These are phyloP conservation scores for Gobiocypris rarus DNA, from an alignment of 2,113 vertebrate species.

Conservation along the genomic window DNA sequence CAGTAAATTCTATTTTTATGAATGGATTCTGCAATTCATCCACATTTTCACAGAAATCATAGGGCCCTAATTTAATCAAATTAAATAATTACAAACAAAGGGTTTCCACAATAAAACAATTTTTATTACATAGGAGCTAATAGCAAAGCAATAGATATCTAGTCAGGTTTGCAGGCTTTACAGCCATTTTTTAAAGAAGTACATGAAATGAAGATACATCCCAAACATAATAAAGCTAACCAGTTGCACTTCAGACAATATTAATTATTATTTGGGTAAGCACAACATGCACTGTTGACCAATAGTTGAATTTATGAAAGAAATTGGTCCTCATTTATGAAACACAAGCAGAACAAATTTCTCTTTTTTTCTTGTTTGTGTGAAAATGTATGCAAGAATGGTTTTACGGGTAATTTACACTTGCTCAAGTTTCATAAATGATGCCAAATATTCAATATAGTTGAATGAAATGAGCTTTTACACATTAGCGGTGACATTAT, in stretches of 20 bases:
- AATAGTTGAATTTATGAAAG: background rate
- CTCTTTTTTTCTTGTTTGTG: too few species aligned
- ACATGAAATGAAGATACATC: background rate
- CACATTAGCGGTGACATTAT: background rate
- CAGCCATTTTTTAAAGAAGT: background rate
- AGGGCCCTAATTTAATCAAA: background rate
- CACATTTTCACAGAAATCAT: too few species aligned
- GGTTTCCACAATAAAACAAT: conserved; percentile 37
- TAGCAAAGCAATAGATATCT: conserved; percentile 8
- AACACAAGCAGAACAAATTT: background rate
- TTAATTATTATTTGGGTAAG: background rate
- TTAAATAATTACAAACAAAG: conserved; percentile 12
- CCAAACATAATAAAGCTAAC: background rate
- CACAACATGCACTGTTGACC: conserved; percentile 42
- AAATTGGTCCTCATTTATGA: background rate
- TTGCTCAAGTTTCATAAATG: background rate
- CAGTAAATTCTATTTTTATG: too few species aligned
- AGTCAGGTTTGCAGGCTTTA: background rate
- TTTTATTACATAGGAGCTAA: conserved; percentile 48
- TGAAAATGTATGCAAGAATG: background rate
- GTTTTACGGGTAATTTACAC: background rate
- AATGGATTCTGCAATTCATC: too few species aligned
- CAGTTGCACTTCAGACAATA: conserved; percentile 8
- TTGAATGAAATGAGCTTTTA: background rate
- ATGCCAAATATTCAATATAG: background rate